These are phyloP conservation scores for Pantelozetes paolii DNA, from an alignment of 2,888 invertebrate genomes.

Conservation along the genomic window DNA sequence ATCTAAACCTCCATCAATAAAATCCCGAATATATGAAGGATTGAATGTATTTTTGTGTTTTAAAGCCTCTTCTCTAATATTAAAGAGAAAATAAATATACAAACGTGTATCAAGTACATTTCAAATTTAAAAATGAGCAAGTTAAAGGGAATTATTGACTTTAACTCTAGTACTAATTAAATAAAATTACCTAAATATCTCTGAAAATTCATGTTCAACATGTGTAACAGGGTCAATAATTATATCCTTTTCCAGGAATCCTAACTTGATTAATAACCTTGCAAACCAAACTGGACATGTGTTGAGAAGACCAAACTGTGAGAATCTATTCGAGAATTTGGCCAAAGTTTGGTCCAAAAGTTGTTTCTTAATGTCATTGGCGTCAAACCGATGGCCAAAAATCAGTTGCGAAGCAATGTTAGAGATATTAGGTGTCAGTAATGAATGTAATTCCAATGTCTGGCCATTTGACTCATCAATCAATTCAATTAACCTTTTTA, in stretches of 20 bases:
- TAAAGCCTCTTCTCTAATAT: not conserved
- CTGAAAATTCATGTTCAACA: too few species aligned
- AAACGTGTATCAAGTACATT: too few species aligned
- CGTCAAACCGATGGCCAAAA: constrained; percentile 46
- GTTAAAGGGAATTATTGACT: not conserved
- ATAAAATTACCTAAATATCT: too few species aligned
- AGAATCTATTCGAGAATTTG: not conserved
- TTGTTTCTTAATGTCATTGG: constrained; percentile 33
- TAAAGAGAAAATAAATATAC: too few species aligned
- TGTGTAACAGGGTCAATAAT: too few species aligned
- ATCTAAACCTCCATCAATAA: constrained; percentile 38
- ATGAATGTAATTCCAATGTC: not conserved
- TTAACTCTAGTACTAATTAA: not conserved
- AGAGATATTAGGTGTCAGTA: constrained; percentile 45
- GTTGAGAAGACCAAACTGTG: not conserved
- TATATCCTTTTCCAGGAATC: too few species aligned
- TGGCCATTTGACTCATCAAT: not conserved
- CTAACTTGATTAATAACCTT: not conserved
- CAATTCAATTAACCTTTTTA: too few species aligned
- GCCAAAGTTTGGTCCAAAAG: constrained; percentile 21
- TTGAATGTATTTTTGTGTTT: not conserved
- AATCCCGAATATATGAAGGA: not conserved
- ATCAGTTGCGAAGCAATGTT: constrained; percentile 46
- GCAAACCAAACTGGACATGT: not conserved
- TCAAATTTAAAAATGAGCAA: not conserved